A percentile compares a stretch with the other conserved stretches of the same genome.
Conservation (phyloP, 2,797 vertebrate genomes). For the Characodon lateralis region DNA sequence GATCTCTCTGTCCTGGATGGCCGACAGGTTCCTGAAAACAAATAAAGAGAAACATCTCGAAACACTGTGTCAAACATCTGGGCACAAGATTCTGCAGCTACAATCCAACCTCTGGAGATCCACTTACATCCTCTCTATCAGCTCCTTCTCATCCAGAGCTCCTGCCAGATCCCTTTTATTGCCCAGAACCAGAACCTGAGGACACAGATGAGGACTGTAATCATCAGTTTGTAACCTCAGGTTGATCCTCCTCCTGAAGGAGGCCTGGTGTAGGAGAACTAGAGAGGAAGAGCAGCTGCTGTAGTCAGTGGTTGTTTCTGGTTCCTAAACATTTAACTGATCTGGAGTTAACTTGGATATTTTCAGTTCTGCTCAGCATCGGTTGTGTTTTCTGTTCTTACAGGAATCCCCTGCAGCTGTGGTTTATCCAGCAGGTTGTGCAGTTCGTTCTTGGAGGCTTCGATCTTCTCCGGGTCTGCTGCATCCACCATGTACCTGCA, state of each 20-base stretch:
- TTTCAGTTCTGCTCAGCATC: not conserved
- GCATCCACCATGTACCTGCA: slow-evolving; percentile 98
- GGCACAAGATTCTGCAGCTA: not conserved
- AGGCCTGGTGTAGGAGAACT: too few species aligned
- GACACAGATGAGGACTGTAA: not conserved
- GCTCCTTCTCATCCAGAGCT: slow-evolving; percentile 95
- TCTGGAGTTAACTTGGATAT: not conserved
- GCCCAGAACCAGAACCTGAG: slow-evolving; percentile 91
- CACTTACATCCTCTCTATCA: slow-evolving; percentile 94
- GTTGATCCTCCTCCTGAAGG: too few species aligned
- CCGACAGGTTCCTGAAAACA: slow-evolving; percentile 82
- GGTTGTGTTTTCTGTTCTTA: slow-evolving; percentile 70
- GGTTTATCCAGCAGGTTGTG: slow-evolving; percentile 99
- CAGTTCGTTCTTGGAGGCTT: slow-evolving; percentile 96
- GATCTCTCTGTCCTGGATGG: slow-evolving; percentile 88
- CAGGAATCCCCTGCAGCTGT: slow-evolving; percentile 97
- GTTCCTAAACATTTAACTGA: not conserved
- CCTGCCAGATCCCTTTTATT: slow-evolving; percentile 93
- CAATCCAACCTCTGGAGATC: not conserved
- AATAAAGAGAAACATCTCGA: not conserved
- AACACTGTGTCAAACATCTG: not conserved
- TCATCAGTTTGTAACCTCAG: not conserved
- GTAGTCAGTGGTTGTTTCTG: not conserved
- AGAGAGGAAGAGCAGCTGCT: too few species aligned
- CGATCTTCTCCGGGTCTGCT: slow-evolving; percentile 96